Evolutionary conservation across 2,797 vertebrate species (phyloP).

Genomic region (Petrocephalus sullivani): DNA sequence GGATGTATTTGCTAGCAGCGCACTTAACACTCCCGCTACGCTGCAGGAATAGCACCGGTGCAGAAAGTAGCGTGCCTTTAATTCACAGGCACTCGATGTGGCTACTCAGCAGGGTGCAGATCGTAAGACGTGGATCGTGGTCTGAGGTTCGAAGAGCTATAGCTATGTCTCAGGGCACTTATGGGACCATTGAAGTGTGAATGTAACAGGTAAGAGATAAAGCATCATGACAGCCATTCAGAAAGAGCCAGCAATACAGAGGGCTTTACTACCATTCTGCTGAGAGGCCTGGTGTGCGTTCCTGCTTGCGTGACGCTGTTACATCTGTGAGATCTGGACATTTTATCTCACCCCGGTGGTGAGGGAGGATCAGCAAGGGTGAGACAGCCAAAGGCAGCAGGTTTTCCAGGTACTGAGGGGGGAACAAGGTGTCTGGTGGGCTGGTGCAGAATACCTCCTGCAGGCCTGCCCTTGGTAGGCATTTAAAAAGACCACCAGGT

Average conservation of each 20-base stretch:
- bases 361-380: not conserved
- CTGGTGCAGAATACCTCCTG: not conserved
- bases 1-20: constrained; percentile 44
- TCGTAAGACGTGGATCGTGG: constrained; percentile 42
- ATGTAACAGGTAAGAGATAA: constrained; percentile 41
- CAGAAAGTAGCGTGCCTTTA: constrained; percentile 40
- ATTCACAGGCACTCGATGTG: constrained; percentile 44
- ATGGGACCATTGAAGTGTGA: constrained; percentile 48
- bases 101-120: constrained; percentile 41
- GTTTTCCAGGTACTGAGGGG: not conserved
- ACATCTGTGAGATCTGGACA: not conserved
- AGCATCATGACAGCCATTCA: constrained; percentile 26
- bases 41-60: not conserved
- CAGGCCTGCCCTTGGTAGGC: not conserved
- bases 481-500: not conserved
- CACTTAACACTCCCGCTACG: constrained; percentile 26
- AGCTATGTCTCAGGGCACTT: constrained; percentile 36
- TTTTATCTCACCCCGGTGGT: not conserved
- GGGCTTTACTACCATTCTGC: not conserved
- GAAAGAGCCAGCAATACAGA: not conserved
- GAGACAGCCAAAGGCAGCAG: not conserved
- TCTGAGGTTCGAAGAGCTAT: constrained; percentile 51
- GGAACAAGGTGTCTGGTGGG: not conserved
- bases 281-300: not conserved
- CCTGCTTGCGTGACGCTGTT: not conserved